These are phyloP conservation scores for Orchesella flavescens DNA, from an alignment of 2,888 invertebrate genomes.

Conservation along the genomic window DNA sequence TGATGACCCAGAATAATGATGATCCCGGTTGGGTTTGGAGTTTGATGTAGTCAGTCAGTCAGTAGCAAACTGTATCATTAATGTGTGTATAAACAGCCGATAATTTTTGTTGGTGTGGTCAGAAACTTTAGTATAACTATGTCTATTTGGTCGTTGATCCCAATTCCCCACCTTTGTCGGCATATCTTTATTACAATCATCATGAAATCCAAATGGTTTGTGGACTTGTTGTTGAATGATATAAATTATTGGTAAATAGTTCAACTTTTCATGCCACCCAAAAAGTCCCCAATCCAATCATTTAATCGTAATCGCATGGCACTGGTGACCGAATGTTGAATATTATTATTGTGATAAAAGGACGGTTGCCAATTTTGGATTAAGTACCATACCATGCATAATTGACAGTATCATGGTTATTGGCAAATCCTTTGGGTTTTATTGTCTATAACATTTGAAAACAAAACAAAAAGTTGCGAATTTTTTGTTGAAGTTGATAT, in stretches of 20 bases:
- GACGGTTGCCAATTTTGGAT: not conserved
- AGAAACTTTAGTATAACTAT: constrained; percentile 10
- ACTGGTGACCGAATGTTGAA: constrained; percentile 13
- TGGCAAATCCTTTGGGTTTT: too few species aligned
- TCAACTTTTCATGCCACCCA: constrained; percentile 23
- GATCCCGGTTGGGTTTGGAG: too few species aligned
- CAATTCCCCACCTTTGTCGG: constrained; percentile 31
- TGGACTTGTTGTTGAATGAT: constrained; percentile 3
- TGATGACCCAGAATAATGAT: too few species aligned
- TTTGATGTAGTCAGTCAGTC: too few species aligned
- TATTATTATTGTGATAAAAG: not conserved
- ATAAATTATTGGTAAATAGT: constrained; percentile 30
- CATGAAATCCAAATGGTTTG: constrained; percentile 13
- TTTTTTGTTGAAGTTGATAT: too few species aligned
- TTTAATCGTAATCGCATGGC: not conserved
- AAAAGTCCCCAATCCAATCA: not conserved
- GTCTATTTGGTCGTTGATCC: constrained; percentile 30
- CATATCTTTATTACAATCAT: constrained; percentile 23
- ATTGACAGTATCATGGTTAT: too few species aligned
- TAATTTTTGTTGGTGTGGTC: constrained; percentile 5
- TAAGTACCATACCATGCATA: not conserved
- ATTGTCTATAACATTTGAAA: too few species aligned
- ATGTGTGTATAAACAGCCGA: not conserved
- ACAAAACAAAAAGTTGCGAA: too few species aligned
- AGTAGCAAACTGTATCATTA: too few species aligned